Conservation (phyloP, 2,888 invertebrate genomes). For the Archips crataeganus region DNA sequence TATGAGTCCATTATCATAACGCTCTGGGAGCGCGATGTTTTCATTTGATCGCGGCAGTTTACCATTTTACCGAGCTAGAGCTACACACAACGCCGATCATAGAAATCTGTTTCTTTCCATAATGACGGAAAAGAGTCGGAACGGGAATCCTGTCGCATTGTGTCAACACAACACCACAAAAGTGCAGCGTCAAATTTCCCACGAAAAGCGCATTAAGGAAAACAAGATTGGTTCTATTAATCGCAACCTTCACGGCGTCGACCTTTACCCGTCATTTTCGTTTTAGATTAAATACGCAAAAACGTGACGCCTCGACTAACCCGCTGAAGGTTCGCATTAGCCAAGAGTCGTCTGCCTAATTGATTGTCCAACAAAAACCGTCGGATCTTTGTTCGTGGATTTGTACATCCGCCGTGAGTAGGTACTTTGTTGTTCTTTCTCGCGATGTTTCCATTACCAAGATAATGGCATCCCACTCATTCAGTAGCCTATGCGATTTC, state of each 20-base stretch:
- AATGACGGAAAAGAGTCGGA: background rate
- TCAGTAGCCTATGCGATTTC: background rate
- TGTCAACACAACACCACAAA: background rate
- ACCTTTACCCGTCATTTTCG: conserved; percentile 39
- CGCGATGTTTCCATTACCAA: conserved; percentile 21
- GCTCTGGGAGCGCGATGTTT: conserved; percentile 35
- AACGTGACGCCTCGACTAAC: conserved; percentile 29
- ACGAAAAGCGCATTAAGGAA: conserved; percentile 21
- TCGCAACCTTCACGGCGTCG: conserved; percentile 19
- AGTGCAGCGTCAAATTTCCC: conserved; percentile 20
- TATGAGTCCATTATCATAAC: conserved; percentile 39
- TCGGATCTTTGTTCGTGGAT: conserved; percentile 10
- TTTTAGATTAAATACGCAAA: conserved; percentile 38
- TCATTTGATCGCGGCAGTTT: conserved; percentile 31
- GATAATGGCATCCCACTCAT: conserved; percentile 17
- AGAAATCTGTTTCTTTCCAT: background rate
- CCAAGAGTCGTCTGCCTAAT: conserved; percentile 16
- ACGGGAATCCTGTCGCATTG: background rate
- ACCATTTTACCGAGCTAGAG: background rate
- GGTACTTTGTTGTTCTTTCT: conserved; percentile 8
- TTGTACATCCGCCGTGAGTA: conserved; percentile 4
- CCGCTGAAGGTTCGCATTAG: conserved; percentile 9
- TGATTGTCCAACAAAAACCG: conserved; percentile 32
- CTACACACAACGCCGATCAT: background rate
- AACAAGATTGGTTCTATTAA: conserved; percentile 19